A percentile compares a stretch with the other conserved stretches of the same genome.
Conservation (phyloP, 2,113 vertebrate species). For the Gila orcuttii region DNA sequence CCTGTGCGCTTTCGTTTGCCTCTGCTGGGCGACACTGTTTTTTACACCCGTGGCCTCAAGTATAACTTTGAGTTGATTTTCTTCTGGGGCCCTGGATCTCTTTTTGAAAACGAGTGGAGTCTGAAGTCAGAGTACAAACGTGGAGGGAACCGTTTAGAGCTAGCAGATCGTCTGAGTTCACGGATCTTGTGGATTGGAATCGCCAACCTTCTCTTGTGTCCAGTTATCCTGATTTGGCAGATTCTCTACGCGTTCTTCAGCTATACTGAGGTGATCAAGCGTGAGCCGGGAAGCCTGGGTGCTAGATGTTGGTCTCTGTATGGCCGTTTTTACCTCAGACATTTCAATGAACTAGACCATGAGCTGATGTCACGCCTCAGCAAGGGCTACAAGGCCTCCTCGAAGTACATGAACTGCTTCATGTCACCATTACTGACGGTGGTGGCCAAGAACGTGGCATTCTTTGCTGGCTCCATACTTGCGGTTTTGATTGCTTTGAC, state of each 20-base stretch:
- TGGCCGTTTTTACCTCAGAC: constrained; percentile 94
- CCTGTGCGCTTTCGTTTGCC: constrained; percentile 90
- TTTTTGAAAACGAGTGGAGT: constrained; percentile 98
- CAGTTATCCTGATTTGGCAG: constrained; percentile 98
- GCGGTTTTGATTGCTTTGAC: constrained; percentile 96
- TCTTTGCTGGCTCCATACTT: constrained; percentile 96
- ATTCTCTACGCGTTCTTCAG: constrained; percentile 98
- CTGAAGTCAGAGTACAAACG: constrained; percentile 94
- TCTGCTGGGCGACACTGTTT: constrained; percentile 84
- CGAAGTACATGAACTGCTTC: constrained; percentile 99
- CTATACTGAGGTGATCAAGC: constrained; percentile 95
- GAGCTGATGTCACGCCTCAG: constrained; percentile 95
- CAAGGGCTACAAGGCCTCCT: constrained; percentile 95
- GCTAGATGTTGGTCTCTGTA: constrained; percentile 98
- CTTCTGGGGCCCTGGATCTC: constrained; percentile 94
- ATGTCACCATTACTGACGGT: constrained; percentile 92
- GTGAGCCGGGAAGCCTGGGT: constrained; percentile 94
- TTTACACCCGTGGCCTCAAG: constrained; percentile 95
- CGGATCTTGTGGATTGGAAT: constrained; percentile 97
- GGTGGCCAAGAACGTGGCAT: constrained; percentile 94
- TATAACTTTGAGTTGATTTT: constrained; percentile 99
- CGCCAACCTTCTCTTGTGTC: constrained; percentile 94
- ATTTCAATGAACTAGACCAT: constrained; percentile 97
- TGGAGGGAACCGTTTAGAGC: constrained; percentile 88
- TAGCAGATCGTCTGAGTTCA: constrained; percentile 90